Base-by-base conservation (phyloP, 2,113 vertebrate species). In the Abramis brama region DNA sequence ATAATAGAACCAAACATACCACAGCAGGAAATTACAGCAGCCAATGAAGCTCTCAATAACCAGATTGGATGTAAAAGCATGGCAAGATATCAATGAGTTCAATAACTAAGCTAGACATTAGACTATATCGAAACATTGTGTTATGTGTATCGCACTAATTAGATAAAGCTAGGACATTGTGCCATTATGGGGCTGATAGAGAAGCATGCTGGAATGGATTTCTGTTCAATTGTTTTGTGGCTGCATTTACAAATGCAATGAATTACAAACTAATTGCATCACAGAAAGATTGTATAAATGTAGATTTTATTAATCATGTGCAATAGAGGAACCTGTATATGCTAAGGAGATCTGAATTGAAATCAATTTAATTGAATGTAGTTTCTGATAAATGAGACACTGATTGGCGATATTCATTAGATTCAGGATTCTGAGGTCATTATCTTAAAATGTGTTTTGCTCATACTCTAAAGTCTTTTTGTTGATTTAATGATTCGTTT, bases 11-110 rank as follows among this genome's bases (percentile, higher is more conserved):
- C 57, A 70, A 86, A 87, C 70, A 71, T 64, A 52, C 47, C 59
- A 79, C 57, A 71, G 75, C 76, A 81, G 77, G 68, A 84, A 81
- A 86, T 71, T 60, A 86, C 79, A 70, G 43, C 50, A 55, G 85
- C 55, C 70, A n/a, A 11, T 81, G 23, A 39, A 84, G 52, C 64
- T 70, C 59, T 77, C 66, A 57, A 73, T 79, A 74, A 86, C 39
- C 66, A 55, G 39, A 52, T 10, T 73, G 36, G 12, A 80, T 84
- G 47, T 60, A 71, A 60, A 76, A 39, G 8, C 47, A 52, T 50
- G 23, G 36, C 23, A 27, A 47, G 59, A 64, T 80, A n/a, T 80
- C 59, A 80, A 11, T 45, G 6, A 19, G 8, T 64, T 45, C 59
- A 80, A 80, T 27, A 47, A 64, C 1, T 45, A 43, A 64, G 57